Evolutionary conservation across 1,140 invertebrate species (phyloP), one percentile per base, ranked within the genome.

Genomic region (Solenopsis fugax): DNA sequence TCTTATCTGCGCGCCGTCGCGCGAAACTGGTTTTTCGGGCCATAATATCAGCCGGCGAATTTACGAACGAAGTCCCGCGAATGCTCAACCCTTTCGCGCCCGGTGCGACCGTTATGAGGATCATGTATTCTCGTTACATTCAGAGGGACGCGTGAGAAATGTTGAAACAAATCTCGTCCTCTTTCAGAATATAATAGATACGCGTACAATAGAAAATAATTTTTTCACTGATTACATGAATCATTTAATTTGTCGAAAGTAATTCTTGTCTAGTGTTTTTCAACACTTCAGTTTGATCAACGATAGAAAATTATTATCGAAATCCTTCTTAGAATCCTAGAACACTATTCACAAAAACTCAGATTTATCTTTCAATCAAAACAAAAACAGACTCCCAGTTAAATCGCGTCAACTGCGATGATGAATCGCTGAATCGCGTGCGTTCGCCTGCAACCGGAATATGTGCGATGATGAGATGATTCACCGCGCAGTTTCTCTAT

Each of bases 1-100:
- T 84, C 69, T 84, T 84, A 84, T 84, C 80, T 54, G 69, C 7
- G 52, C 18, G 34, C 52, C 50, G 56, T 73, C 80, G 67, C 45
- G 56, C 41, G 13, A 75, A 84, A 84, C 80, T 84, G 69, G 80
- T 84, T 84, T 82, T 60, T 75, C 69, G 29, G 58, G 29, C 41
- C 45, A 37, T 50, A 75, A 60, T 71, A 84, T 84, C 80, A 60
- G 24, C 24, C 41, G 56, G 48, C n/a, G 37, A 71, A 81, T 84
- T 73, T 75, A 75, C 45, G 37, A n/a, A 81, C 48, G 1, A 34
- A 84, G 69, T 75, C 58, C 21, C 21, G 37, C 54, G 18, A 37
- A 62, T 52, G 37, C 16, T 81, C 54, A 71, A 81, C 37, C 54
- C 54, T 60, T 75, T 60, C 9, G 18, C 37, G 7, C 10, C 21